A percentile compares a stretch with the other conserved stretches of the same genome.
phyloP scores from a whole-genome alignment of 2,797 vertebrate species.

The Octomys mimax region DNA sequence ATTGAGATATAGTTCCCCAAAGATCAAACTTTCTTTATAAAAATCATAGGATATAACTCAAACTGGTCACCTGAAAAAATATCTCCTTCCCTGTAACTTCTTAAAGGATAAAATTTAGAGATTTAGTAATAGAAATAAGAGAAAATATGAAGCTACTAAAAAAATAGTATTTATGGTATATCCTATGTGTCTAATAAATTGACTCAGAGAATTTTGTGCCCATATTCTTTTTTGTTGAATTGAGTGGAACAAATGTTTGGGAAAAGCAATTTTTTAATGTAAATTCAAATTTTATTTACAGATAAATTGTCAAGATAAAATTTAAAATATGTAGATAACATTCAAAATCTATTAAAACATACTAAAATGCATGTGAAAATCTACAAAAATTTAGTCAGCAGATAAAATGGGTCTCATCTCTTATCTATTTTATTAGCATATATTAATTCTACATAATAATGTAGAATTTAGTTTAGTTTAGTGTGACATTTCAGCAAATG shows the following conservation, averaged over 20 bases:
- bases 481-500: neutral
- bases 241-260: constrained; percentile 32
- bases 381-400: neutral
- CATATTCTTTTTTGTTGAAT: neutral
- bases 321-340: neutral
- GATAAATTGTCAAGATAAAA: neutral
- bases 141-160: constrained; percentile 1
- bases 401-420: neutral
- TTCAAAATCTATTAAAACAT: neutral
- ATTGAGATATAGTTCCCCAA: neutral
- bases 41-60: neutral
- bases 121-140: neutral
- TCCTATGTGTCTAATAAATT: neutral
- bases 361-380: neutral
- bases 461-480: neutral
- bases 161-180: constrained; percentile 22
- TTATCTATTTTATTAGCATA: neutral
- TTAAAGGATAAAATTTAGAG: constrained; percentile 27
- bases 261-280: constrained; percentile 12
- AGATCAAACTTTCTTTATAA: neutral
- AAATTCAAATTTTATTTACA: constrained; percentile 4
- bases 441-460: neutral
- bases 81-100: neutral
- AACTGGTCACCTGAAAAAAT: constrained; percentile 30
- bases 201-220: neutral